Conservation (phyloP, 1,140 invertebrate species). For the Cyclargus thomasi region DNA sequence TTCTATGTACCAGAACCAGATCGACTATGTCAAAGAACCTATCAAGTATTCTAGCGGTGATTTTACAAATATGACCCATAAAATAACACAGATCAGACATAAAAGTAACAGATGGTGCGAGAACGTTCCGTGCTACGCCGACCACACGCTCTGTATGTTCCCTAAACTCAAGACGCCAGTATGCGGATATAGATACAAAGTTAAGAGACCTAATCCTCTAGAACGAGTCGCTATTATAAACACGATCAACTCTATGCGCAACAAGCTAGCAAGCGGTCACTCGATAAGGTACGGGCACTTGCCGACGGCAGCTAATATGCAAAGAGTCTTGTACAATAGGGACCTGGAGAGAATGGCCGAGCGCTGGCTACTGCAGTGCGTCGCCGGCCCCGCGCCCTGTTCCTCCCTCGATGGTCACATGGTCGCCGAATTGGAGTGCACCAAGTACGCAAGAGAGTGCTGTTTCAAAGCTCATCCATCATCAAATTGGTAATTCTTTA, state of each 20-base stretch:
- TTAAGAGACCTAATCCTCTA: slow-evolving; percentile 36
- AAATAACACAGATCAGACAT: slow-evolving; percentile 21
- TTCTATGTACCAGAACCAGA: slow-evolving; percentile 33
- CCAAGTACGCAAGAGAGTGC: slow-evolving; percentile 48
- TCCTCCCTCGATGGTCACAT: slow-evolving; percentile 45
- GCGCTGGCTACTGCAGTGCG: slow-evolving; percentile 56
- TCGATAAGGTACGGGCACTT: slow-evolving; percentile 49
- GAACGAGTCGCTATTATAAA: slow-evolving; percentile 47
- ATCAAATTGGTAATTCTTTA: slow-evolving; percentile 37
- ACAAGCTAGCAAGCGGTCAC: slow-evolving; percentile 46
- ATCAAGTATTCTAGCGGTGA: slow-evolving; percentile 19
- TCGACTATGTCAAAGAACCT: slow-evolving; percentile 44
- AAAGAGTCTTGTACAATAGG: slow-evolving; percentile 56
- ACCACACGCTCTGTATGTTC: slow-evolving; percentile 61
- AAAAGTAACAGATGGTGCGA: slow-evolving; percentile 55
- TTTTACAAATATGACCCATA: background rate
- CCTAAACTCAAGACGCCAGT: slow-evolving; percentile 35
- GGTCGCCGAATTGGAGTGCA: slow-evolving; percentile 57
- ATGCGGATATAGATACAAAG: slow-evolving; percentile 42
- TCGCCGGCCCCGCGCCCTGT: slow-evolving; percentile 57
- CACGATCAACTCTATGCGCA: slow-evolving; percentile 61
- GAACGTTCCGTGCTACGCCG: slow-evolving; percentile 53
- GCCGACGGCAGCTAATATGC: slow-evolving; percentile 59
- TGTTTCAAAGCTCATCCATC: slow-evolving; percentile 33
- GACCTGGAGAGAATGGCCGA: slow-evolving; percentile 55